Evolutionary conservation across 1,140 invertebrate species (phyloP), one percentile per base, ranked within the genome.

Genomic region (Temnothorax nylanderi): DNA sequence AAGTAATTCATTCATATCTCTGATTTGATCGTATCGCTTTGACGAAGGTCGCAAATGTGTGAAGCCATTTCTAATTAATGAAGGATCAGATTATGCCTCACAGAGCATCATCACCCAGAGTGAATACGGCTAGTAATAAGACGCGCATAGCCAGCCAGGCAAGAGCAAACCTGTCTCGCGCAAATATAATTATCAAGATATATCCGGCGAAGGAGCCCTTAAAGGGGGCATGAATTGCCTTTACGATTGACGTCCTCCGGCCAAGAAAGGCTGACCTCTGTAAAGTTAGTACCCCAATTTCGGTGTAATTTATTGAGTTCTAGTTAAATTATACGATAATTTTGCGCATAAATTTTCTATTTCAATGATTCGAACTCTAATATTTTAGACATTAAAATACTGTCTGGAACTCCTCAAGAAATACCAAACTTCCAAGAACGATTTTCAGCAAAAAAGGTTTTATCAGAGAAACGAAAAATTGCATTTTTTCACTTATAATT

Each of bases 61-160:
- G 18, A 71, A 74, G 41, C 67, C 67, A 54, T 82, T 74, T 82
- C 67, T 82, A 82, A 82, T 77, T 85, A 85, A 44, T 26, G 71
- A 47, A 37, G 74, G 41, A 56, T 74, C 44, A 56, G 37, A 16
- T 78, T 75, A 54, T 7, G n/a, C 16, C 32, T 47, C 13, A n/a
- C 18, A 11, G 41, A 74, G 37, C 21, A 56, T 82, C 78, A 21
- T 60, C 18, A 44, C 2, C 21, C n/a, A 18, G 21, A 32, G 51
- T 74, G 80, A 82, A 82, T 74, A 21, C 51, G 41, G 41, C 18
- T 16, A 18, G 51, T 82, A 82, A 86, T 77, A 76, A 85, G 44
- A 85, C 37, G 47, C 49, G 62, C 26, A 64, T 41, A 34, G 44
- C 8, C 4, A 18, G 4, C 34, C 11, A 26, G n/a, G 13, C 34